These are phyloP conservation scores for Microctenopoma stevenorrisi DNA, from an alignment of 2,797 vertebrate genomes.

Conservation along the genomic window DNA sequence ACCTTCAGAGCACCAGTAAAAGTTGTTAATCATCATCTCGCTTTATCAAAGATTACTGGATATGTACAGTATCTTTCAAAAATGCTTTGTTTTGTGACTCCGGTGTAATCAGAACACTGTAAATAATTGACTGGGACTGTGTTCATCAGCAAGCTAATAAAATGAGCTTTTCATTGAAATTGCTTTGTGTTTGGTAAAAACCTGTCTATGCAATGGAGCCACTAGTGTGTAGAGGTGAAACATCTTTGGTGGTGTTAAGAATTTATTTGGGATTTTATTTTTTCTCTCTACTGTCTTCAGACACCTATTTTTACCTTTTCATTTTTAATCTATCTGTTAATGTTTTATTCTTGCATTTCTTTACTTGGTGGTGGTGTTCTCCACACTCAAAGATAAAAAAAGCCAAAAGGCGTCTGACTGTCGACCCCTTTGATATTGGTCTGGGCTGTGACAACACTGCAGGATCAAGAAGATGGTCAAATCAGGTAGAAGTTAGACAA, in stretches of 20 bases:
- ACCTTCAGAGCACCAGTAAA: too few relatives aligned
- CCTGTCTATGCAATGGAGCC: background rate
- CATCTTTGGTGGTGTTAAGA: background rate
- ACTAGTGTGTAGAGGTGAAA: too few relatives aligned
- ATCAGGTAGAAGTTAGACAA: conserved; percentile 68
- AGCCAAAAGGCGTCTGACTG: conserved; percentile 88
- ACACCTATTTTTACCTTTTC: background rate
- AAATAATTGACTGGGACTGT: too few relatives aligned
- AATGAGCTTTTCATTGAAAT: too few relatives aligned
- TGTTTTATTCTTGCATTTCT: conserved; percentile 4
- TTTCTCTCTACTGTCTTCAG: background rate
- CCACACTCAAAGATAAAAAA: conserved; percentile 80
- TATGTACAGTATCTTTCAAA: too few relatives aligned
- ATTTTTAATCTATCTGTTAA: background rate
- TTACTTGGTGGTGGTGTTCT: conserved; percentile 43
- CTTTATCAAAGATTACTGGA: too few relatives aligned
- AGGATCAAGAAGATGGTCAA: conserved; percentile 68
- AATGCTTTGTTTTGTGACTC: too few relatives aligned
- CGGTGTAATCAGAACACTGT: too few relatives aligned
- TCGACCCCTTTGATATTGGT: conserved; percentile 88
- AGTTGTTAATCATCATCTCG: too few relatives aligned
- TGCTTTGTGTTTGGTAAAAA: background rate
- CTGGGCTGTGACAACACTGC: conserved; percentile 81
- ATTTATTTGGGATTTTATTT: background rate
- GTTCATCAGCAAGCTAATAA: too few relatives aligned